Evolutionary conservation across 2,888 invertebrate genomes (phyloP).

Genomic region (Geophilus truncorum): DNA sequence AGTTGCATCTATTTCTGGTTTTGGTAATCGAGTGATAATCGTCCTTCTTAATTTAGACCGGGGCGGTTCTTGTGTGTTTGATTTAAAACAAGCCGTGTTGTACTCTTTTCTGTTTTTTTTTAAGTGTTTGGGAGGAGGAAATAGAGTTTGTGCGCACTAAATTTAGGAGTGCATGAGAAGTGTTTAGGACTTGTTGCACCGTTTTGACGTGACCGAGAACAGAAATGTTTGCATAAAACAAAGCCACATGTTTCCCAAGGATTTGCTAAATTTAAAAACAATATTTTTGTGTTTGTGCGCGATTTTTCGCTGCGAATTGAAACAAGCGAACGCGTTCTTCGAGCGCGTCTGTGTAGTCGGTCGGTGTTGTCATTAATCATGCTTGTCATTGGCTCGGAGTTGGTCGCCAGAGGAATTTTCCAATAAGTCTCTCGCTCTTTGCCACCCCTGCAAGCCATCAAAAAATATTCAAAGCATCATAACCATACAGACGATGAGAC

Average conservation of each 20-base stretch:
- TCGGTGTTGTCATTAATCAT: slow-evolving; percentile 14
- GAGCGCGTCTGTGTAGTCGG: too few species aligned
- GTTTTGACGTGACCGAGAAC: not conserved
- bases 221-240: not conserved
- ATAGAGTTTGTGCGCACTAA: not conserved
- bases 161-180: not conserved
- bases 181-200: not conserved
- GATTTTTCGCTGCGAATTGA: too few species aligned
- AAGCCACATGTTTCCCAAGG: not conserved
- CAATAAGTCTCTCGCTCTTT: slow-evolving; percentile 22
- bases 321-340: too few species aligned
- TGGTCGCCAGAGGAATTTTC: slow-evolving; percentile 20
- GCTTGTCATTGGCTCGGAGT: slow-evolving; percentile 13
- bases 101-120: not conserved
- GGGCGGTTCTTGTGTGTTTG: slow-evolving; percentile 6
- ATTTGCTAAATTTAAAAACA: not conserved
- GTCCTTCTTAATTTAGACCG: not conserved
- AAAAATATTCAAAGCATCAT: slow-evolving; percentile 18
- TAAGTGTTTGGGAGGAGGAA: not conserved
- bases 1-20: not conserved
- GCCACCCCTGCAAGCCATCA: not conserved
- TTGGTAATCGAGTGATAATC: slow-evolving; percentile 11
- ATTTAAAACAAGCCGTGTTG: slow-evolving; percentile 14
- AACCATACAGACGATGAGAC: not conserved
- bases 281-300: too few species aligned